These are phyloP conservation scores for Parthenolecanium corni DNA, from an alignment of 2,888 invertebrate genomes.

Conservation along the genomic window DNA sequence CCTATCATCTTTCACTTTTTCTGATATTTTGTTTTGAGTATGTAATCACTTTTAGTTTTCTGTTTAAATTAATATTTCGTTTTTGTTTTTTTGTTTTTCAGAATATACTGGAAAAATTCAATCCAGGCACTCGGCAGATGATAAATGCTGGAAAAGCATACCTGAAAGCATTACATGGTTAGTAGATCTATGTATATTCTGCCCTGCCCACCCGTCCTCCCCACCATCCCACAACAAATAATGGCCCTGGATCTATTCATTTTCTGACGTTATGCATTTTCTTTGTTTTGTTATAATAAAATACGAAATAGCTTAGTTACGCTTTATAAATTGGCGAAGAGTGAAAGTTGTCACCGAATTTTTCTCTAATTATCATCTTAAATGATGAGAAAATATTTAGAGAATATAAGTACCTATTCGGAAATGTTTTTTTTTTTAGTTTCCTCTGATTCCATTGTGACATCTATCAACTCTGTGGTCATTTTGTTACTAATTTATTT, in stretches of 20 bases:
- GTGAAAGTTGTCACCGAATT: no score
- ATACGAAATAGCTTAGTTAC: no score
- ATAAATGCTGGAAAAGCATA: slow-evolving; percentile 89
- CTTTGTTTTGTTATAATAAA: no score
- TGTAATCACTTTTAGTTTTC: no score
- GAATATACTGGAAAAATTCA: slow-evolving; percentile 94
- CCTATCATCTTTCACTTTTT: no score
- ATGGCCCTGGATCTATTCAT: neutral
- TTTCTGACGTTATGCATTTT: neutral
- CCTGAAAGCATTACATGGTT: slow-evolving; percentile 86
- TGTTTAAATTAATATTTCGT: no score
- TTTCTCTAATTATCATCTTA: no score
- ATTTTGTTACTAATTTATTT: no score
- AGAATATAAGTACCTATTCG: neutral
- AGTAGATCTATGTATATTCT: slow-evolving; percentile 43
- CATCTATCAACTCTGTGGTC: neutral
- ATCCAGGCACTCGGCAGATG: slow-evolving; percentile 85
- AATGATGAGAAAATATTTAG: no score
- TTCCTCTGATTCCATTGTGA: neutral
- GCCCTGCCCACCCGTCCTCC: neutral
- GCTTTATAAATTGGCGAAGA: no score
- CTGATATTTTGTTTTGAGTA: no score
- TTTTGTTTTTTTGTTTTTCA: slow-evolving; percentile 44
- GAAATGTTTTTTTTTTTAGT: neutral
- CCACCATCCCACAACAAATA: neutral